Base-by-base conservation (phyloP, 1,140 invertebrate species). In the Drosophila watanabei region DNA sequence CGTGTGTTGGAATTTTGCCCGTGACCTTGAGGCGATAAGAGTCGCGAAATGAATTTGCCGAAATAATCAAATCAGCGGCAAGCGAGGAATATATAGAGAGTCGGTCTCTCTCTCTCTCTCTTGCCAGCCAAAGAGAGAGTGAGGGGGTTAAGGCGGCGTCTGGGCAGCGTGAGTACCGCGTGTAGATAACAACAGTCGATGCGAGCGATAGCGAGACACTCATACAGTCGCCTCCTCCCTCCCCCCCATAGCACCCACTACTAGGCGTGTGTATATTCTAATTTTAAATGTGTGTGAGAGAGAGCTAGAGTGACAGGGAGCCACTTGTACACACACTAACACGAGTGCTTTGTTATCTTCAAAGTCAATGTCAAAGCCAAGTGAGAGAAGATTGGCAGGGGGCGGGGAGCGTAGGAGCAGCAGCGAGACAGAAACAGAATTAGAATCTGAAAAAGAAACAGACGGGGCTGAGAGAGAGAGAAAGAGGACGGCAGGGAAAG, bases 11-110 rank as follows among this genome's bases (percentile, higher is more conserved):
- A 82, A 90, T 86, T 88, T 90, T 86, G 86, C 86, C 85, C 86
- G 82, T 90, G 86, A 90, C 86, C 86, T 90, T 90, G 86, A 85
- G 75, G 64, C 86, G 86, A 90, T 90, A 90, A 90, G 86, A 86
- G 82, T 90, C 87, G 82, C 86, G 65, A 90, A 90, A 90, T 90
- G 79, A 90, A 90, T 90, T 90, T 80, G 86, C 71, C 86, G 64
- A 89, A 89, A 89, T 89, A 89, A 89, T 89, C 79, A 89, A 89
- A 86, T 86, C 77, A 86, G 39, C 16, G 41, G 51, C 5, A 20
- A 46, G 28, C 52, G 2, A 56, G 33, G 14, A 18, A 35, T 35
- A 54, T 37, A 56, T 37, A 56, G 7, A 16, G 18, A 37, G 18
- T 24, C 24, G 24, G 24, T 24, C 24, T 24, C 24, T 24, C 24